Evolutionary conservation across 2,113 vertebrate species (phyloP).

Genomic region (Irena cyanogastra): DNA sequence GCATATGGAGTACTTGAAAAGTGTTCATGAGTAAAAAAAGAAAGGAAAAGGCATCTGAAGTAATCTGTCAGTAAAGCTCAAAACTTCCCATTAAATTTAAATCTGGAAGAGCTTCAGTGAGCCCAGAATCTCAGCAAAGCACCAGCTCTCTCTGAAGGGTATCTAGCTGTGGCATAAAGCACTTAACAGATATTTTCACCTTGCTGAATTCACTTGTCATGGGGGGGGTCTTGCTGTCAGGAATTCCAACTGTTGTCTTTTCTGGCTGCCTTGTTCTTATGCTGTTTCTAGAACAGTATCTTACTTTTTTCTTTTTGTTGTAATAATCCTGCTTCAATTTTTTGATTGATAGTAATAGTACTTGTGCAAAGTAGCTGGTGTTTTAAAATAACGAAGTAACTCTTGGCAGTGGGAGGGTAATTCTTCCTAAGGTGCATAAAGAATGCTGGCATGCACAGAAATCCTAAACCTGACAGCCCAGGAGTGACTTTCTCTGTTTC

Average conservation of each 20-base stretch:
- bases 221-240: background rate
- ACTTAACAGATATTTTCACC: background rate
- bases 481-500: background rate
- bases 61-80: background rate
- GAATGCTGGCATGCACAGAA: background rate
- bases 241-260: background rate
- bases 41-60: background rate
- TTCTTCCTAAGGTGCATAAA: background rate
- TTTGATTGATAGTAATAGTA: constrained; percentile 18
- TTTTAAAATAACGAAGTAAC: constrained; percentile 32
- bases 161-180: background rate
- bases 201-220: background rate
- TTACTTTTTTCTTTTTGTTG: background rate
- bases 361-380: background rate
- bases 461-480: background rate
- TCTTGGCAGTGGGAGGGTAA: background rate
- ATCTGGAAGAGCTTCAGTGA: background rate
- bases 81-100: background rate
- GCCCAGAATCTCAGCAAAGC: background rate
- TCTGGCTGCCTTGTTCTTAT: background rate
- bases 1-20: background rate
- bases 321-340: background rate
- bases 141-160: background rate
- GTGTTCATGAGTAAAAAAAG: background rate
- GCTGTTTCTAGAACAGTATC: background rate